Evolutionary conservation across 2,113 vertebrate species (phyloP).

Genomic region (Ochotona curzoniae): DNA sequence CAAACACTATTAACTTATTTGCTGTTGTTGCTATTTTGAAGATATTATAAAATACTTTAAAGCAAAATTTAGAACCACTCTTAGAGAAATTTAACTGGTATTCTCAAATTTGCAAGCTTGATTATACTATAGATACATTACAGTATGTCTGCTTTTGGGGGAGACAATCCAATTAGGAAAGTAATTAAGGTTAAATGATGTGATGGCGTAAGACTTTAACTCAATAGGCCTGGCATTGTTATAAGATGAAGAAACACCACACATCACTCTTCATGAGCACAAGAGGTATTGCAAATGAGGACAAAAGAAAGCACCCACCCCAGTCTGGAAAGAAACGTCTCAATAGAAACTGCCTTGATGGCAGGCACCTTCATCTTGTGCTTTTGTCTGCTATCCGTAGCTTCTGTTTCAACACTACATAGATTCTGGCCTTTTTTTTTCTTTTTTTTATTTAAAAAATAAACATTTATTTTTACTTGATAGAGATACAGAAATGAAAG

Average conservation of each 20-base stretch:
- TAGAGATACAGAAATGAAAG: no score
- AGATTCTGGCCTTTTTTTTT: not conserved
- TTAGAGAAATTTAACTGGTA: not conserved
- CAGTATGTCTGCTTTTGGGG: not conserved
- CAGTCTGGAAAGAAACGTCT: not conserved
- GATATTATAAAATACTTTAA: not conserved
- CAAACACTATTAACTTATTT: not conserved
- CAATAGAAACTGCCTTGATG: fast-evolving
- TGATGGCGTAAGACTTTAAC: not conserved
- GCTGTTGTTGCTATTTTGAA: not conserved
- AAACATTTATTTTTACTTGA: no score
- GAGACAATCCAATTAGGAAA: not conserved
- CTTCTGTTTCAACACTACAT: not conserved
- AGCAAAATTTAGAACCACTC: not conserved
- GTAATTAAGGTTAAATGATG: not conserved
- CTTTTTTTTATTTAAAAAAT: no score
- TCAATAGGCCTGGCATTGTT: not conserved
- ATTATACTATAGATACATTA: not conserved
- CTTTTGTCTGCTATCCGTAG: not conserved
- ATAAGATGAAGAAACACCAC: not conserved
- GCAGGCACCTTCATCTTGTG: not conserved
- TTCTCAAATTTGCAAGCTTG: slow-evolving; percentile 4
- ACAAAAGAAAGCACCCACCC: not conserved
- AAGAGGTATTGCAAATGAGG: not conserved
- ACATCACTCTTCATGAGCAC: not conserved